Percentiles rank a stretch among this genome's conserved stretches.
Conservation (phyloP, 2,888 invertebrate species). For the Drosophila acutilabella region DNA sequence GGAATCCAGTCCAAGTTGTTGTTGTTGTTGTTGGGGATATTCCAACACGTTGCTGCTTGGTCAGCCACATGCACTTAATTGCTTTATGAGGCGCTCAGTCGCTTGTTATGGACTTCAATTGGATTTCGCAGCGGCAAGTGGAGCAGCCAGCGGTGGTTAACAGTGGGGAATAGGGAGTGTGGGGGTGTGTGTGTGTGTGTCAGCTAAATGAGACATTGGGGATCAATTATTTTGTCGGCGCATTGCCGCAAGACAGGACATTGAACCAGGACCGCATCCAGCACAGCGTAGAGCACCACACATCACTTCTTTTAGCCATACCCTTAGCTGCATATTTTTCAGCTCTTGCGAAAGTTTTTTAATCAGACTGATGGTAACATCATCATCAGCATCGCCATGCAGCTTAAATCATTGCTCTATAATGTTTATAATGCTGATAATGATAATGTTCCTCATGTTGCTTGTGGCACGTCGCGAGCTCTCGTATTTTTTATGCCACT, state of each 20-base stretch:
- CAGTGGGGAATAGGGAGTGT: background rate
- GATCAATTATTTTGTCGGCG: constrained; percentile 76
- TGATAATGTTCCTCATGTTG: constrained; percentile 15
- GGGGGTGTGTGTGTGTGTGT: constrained; percentile 9
- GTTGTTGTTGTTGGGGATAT: constrained; percentile 51
- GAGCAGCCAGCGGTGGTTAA: constrained; percentile 7
- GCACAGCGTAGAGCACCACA: background rate
- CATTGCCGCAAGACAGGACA: constrained; percentile 64
- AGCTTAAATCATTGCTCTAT: constrained; percentile 10
- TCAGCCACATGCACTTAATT: constrained; percentile 85
- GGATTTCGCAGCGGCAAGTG: constrained; percentile 63
- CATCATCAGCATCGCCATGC: constrained; percentile 32
- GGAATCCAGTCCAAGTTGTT: constrained; percentile 27
- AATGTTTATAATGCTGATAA: constrained; percentile 29
- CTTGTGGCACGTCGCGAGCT: constrained; percentile 54
- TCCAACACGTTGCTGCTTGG: constrained; percentile 80
- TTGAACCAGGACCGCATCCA: constrained; percentile 51
- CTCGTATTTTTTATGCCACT: constrained; percentile 68
- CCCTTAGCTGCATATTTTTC: constrained; percentile 59
- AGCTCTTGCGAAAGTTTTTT: constrained; percentile 72
- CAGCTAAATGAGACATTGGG: constrained; percentile 73
- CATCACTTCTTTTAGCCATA: background rate
- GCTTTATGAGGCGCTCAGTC: constrained; percentile 83
- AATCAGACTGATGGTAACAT: constrained; percentile 66
- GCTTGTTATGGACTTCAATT: constrained; percentile 83